Conservation (phyloP, 2,888 invertebrate genomes). For the Amphimallon solstitiale region DNA sequence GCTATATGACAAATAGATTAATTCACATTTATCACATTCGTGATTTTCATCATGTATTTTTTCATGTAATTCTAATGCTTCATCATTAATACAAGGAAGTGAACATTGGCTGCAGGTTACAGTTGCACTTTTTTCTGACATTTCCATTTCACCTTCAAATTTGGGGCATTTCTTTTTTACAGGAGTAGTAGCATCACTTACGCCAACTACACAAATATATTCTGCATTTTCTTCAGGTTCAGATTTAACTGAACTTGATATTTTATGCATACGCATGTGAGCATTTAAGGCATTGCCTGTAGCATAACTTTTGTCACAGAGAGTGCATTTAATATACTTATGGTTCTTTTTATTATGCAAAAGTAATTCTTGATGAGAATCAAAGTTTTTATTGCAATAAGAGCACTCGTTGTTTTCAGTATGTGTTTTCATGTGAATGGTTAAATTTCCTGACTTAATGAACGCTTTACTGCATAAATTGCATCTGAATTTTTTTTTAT, state of each 20-base stretch:
- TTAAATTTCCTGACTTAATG: constrained; percentile 30
- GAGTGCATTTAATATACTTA: constrained; percentile 27
- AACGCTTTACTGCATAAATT: constrained; percentile 16
- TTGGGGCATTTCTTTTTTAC: constrained; percentile 11
- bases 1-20: constrained; percentile 10
- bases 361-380: constrained; percentile 13
- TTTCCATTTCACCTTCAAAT: constrained; percentile 24
- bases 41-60: constrained; percentile 27
- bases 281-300: constrained; percentile 31
- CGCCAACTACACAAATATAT: constrained; percentile 32
- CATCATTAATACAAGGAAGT: constrained; percentile 18
- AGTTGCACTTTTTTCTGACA: constrained; percentile 18
- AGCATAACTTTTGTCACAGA: constrained; percentile 32
- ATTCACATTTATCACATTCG: constrained; percentile 21
- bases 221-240: constrained; percentile 28
- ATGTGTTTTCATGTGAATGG: constrained; percentile 30
- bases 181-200: not conserved
- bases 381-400: constrained; percentile 23
- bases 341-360: constrained; percentile 24
- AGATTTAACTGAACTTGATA: constrained; percentile 5
- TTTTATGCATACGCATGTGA: constrained; percentile 32
- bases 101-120: constrained; percentile 19
- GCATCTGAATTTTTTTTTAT: constrained; percentile 19
- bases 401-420: constrained; percentile 28
- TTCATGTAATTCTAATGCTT: constrained; percentile 25